phyloP scores from a whole-genome alignment of 2,888 invertebrate genomes.

The Synanthedon myopaeformis region DNA sequence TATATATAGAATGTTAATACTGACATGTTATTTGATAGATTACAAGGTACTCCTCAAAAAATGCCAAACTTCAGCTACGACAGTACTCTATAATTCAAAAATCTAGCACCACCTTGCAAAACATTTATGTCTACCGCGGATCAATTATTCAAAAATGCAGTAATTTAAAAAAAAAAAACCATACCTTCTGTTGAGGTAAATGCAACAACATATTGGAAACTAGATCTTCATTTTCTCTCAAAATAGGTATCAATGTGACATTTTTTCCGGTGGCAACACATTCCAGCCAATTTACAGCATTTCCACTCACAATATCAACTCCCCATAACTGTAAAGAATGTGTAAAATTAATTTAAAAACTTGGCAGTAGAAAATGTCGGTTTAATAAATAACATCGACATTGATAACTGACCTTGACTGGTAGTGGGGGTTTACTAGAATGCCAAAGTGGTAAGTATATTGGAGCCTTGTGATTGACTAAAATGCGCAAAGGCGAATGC shows the following conservation, averaged over 20 bases:
- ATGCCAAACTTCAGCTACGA: no score
- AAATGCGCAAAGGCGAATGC: constrained; percentile 57
- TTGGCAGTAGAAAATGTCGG: constrained; percentile 14
- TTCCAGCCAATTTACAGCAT: constrained; percentile 72
- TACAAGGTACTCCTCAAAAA: neutral
- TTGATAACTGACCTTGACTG: constrained; percentile 53
- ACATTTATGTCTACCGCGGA: neutral
- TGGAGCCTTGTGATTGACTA: constrained; percentile 70
- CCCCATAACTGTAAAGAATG: constrained; percentile 56
- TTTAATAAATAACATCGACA: constrained; percentile 10
- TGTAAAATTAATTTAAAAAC: constrained; percentile 6
- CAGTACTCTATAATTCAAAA: no score
- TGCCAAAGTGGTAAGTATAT: constrained; percentile 66
- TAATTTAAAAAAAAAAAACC: neutral
- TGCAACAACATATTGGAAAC: constrained; percentile 56
- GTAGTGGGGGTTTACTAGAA: constrained; percentile 57
- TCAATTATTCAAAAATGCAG: constrained; percentile 1
- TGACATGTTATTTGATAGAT: neutral
- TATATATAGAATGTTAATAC: no score
- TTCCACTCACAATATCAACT: constrained; percentile 55
- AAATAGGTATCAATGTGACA: constrained; percentile 60
- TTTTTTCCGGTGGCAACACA: constrained; percentile 61
- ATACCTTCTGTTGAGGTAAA: constrained; percentile 50
- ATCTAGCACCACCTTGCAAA: no score
- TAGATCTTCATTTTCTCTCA: constrained; percentile 50